Percentiles rank a stretch among this genome's conserved stretches.
Evolutionary conservation across 2,888 invertebrate genomes (phyloP).

Genomic region (Tuberolachnus salignus): DNA sequence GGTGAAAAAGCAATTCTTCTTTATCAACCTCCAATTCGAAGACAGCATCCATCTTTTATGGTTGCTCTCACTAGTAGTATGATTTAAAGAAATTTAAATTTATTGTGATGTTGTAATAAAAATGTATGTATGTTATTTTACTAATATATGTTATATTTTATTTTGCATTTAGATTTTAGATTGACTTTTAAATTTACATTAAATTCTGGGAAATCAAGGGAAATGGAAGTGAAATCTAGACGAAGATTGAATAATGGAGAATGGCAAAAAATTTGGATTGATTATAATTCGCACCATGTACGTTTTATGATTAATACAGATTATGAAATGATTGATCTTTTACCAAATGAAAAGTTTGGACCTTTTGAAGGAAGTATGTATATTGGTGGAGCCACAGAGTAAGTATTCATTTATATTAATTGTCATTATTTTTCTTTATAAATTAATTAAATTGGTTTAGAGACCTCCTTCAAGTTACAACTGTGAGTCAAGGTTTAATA

Average conservation of each 20-base stretch:
- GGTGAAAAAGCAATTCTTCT: slow-evolving; percentile 86
- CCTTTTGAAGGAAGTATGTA: slow-evolving; percentile 94
- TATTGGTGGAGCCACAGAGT: slow-evolving; percentile 91
- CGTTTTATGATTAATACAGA: slow-evolving; percentile 91
- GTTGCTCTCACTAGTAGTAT: slow-evolving; percentile 83
- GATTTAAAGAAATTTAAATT: slow-evolving; percentile 57
- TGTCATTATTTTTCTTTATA: slow-evolving; percentile 2
- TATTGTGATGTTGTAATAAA: not conserved
- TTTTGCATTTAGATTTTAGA: slow-evolving; percentile 71
- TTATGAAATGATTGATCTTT: slow-evolving; percentile 83
- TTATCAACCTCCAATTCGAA: slow-evolving; percentile 88
- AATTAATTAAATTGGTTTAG: slow-evolving; percentile 63
- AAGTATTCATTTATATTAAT: slow-evolving; percentile 63
- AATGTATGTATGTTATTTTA: not conserved
- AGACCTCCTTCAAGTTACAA: slow-evolving; percentile 79
- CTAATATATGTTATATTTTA: slow-evolving; percentile 9
- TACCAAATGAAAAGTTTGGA: slow-evolving; percentile 86
- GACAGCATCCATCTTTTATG: slow-evolving; percentile 89
- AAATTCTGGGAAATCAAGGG: slow-evolving; percentile 81
- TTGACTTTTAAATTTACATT: slow-evolving; percentile 88
- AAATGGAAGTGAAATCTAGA: slow-evolving; percentile 81
- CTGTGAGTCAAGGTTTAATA: slow-evolving; percentile 86
- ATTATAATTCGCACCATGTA: slow-evolving; percentile 92
- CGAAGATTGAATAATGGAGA: slow-evolving; percentile 86
- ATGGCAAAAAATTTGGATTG: slow-evolving; percentile 96